These are phyloP conservation scores for Poecilia gillii DNA, from an alignment of 2,797 vertebrate genomes.

Conservation along the genomic window DNA sequence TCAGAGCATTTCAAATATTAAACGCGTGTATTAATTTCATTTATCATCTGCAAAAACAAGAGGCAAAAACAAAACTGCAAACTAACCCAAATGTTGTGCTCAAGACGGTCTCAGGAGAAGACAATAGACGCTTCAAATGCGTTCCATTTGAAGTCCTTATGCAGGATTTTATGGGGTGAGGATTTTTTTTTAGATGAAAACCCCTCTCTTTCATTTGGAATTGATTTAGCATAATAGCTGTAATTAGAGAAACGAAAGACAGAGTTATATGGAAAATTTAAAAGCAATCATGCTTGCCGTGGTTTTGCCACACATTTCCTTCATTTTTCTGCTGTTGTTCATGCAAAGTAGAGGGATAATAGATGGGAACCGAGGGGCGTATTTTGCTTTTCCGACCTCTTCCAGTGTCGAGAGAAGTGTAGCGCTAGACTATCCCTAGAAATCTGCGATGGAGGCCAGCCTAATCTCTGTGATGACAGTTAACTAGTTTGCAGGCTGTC, in stretches of 20 bases:
- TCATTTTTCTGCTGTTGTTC: constrained; percentile 10
- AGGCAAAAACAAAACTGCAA: constrained; percentile 78
- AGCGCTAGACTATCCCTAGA: constrained; percentile 21
- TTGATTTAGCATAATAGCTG: constrained; percentile 57
- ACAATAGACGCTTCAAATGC: constrained; percentile 40
- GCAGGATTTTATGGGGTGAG: constrained; percentile 58
- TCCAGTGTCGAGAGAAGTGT: constrained; percentile 48
- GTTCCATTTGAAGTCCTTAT: constrained; percentile 61
- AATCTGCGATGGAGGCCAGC: constrained; percentile 41
- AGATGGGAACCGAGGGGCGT: background rate
- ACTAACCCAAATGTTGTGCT: constrained; percentile 71
- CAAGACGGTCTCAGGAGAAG: constrained; percentile 68
- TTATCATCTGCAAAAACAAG: constrained; percentile 83
- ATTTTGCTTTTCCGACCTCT: constrained; percentile 25
- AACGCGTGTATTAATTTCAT: constrained; percentile 83
- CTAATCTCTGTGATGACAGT: constrained; percentile 61
- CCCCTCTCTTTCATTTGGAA: constrained; percentile 51
- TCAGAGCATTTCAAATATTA: constrained; percentile 82
- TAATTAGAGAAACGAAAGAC: constrained; percentile 55
- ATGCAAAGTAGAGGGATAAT: constrained; percentile 15
- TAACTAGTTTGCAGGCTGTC: constrained; percentile 62
- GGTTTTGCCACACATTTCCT: constrained; percentile 12
- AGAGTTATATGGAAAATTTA: constrained; percentile 28
- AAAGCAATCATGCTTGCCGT: constrained; percentile 20
- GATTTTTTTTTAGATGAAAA: constrained; percentile 50